Conservation (phyloP, 2,113 vertebrate species). For the pig (Sus scrofa) region DNA sequence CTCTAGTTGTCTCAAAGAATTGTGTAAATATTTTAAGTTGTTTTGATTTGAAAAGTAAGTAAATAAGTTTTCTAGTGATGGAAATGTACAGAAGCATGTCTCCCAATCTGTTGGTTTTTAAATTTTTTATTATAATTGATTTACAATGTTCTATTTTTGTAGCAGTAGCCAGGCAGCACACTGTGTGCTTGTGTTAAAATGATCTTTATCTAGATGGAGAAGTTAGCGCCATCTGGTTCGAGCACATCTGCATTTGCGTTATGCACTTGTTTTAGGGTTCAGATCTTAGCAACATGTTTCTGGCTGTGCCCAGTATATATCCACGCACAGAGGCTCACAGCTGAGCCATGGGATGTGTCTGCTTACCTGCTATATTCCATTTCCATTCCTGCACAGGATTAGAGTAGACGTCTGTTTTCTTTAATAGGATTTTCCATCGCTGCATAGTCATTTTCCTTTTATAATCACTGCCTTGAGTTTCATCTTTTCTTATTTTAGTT, state of each 20-base stretch:
- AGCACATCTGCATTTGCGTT: background rate
- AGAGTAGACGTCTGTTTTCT: conserved; percentile 45
- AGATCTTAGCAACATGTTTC: background rate
- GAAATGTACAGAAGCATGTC: background rate
- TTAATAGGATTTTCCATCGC: conserved; percentile 51
- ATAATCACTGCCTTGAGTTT: conserved; percentile 48
- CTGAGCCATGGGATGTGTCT: background rate
- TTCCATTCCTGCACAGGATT: conserved; percentile 44
- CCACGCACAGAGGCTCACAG: background rate
- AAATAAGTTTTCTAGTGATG: background rate
- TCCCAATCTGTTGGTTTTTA: background rate
- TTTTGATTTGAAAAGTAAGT: background rate
- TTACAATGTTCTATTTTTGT: background rate
- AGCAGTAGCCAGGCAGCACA: background rate
- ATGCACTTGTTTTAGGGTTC: too few relatives aligned
- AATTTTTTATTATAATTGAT: too few relatives aligned
- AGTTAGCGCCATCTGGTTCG: background rate
- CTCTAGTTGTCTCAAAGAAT: conserved; percentile 23
- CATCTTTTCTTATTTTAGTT: conserved; percentile 59
- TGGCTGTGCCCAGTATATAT: background rate
- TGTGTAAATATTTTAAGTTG: background rate
- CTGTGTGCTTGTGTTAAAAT: background rate
- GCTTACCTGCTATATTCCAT: conserved; percentile 37
- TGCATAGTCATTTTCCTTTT: conserved; percentile 40
- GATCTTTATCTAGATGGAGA: background rate